These are phyloP conservation scores for Epinephelus moara DNA, from an alignment of 2,113 vertebrate species.

Conservation along the genomic window DNA sequence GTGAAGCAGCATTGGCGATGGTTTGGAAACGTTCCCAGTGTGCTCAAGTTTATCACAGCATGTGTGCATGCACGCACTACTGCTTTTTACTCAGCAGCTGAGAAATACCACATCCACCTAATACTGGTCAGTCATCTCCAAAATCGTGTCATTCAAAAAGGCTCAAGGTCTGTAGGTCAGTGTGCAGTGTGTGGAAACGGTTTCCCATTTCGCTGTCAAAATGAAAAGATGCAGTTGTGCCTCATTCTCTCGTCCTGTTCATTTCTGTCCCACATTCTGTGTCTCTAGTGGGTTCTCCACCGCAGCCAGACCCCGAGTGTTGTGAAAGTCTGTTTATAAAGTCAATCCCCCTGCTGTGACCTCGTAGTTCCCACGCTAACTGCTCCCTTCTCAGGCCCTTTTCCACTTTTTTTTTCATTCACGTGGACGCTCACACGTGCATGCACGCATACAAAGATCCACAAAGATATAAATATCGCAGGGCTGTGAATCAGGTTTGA, in stretches of 20 bases:
- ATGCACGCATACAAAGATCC: constrained; percentile 12
- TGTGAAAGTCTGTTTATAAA: constrained; percentile 80
- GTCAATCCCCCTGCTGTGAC: constrained; percentile 69
- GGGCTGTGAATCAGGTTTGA: constrained; percentile 24
- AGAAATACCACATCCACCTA: constrained; percentile 42
- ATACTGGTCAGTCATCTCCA: constrained; percentile 19
- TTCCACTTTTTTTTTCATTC: constrained; percentile 24
- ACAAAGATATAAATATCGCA: constrained; percentile 62
- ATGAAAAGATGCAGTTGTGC: constrained; percentile 46
- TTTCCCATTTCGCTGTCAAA: constrained; percentile 30
- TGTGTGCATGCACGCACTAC: constrained; percentile 18
- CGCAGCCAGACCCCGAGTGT: constrained; percentile 57
- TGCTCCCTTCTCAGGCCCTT: constrained; percentile 67
- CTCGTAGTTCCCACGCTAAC: constrained; percentile 81
- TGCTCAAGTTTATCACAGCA: constrained; percentile 39
- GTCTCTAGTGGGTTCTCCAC: constrained; percentile 25
- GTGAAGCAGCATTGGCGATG: not conserved
- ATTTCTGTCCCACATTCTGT: constrained; percentile 24
- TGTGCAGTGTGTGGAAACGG: not conserved
- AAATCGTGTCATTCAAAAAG: constrained; percentile 24
- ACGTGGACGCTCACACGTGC: constrained; percentile 41
- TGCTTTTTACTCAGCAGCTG: constrained; percentile 22
- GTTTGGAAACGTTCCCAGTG: constrained; percentile 45
- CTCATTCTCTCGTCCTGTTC: not conserved
- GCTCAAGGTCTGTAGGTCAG: constrained; percentile 35